phyloP scores from a whole-genome alignment of 2,797 vertebrate species.

The Neopelma chrysocephalum region DNA sequence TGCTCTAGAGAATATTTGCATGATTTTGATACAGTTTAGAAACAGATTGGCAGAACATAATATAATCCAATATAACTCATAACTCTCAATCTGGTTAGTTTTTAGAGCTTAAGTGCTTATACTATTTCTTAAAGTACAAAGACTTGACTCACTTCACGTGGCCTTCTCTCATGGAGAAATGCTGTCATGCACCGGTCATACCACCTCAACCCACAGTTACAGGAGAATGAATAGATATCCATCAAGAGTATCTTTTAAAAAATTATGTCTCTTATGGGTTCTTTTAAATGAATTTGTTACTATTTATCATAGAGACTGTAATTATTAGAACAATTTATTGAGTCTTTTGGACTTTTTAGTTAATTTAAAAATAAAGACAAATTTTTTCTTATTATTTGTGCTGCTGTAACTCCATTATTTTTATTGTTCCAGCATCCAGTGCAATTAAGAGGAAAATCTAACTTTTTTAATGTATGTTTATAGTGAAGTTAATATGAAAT shows the following conservation, averaged over 20 bases:
- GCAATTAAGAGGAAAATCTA: neutral
- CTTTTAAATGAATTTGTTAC: neutral
- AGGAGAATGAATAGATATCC: neutral
- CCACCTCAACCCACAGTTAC: neutral
- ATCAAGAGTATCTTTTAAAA: neutral
- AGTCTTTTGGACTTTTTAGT: neutral
- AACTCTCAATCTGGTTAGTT: neutral
- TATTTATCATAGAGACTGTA: neutral
- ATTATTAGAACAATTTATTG: neutral
- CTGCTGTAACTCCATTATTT: neutral
- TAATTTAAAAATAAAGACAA: neutral
- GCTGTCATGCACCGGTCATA: neutral
- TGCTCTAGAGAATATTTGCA: neutral
- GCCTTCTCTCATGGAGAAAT: neutral
- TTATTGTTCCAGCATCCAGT: neutral
- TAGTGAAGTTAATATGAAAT: neutral
- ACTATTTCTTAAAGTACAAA: neutral
- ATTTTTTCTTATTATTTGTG: neutral
- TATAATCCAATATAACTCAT: neutral
- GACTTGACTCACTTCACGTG: neutral
- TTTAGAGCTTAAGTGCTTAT: neutral
- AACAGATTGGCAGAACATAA: neutral
- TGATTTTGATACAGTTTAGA: neutral
- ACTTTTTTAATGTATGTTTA: neutral
- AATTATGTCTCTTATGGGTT: neutral